Percentiles rank a stretch among this genome's conserved stretches.
These are phyloP conservation scores for Notodonta ziczac DNA, from an alignment of 2,888 invertebrate genomes.

Conservation along the genomic window DNA sequence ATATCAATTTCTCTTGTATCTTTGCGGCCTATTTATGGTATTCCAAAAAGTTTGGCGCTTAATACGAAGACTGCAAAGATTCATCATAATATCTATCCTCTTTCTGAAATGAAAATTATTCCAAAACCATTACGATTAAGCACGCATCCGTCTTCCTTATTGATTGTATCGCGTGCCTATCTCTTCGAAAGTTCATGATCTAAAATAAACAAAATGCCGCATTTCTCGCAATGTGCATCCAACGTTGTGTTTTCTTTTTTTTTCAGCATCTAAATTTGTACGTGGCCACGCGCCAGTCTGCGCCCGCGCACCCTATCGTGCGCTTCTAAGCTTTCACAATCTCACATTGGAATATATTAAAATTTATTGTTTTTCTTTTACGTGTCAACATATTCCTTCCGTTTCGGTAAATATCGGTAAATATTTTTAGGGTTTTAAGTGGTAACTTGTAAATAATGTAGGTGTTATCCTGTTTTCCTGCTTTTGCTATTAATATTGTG, in stretches of 20 bases:
- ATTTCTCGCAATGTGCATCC: slow-evolving; percentile 78
- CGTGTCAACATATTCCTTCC: slow-evolving; percentile 24
- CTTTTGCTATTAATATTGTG: slow-evolving; percentile 1
- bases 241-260: slow-evolving; percentile 62
- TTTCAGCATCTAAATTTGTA: slow-evolving; percentile 79
- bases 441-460: slow-evolving; percentile 21
- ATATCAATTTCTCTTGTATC: too few relatives aligned
- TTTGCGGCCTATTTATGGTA: too few relatives aligned
- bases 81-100: too few relatives aligned
- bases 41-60: too few relatives aligned
- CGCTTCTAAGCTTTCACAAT: slow-evolving; percentile 56
- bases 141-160: background rate
- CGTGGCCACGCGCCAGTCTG: slow-evolving; percentile 78
- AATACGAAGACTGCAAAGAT: too few relatives aligned
- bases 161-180: slow-evolving; percentile 36
- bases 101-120: too few relatives aligned
- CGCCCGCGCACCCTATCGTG: slow-evolving; percentile 67
- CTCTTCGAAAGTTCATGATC: slow-evolving; percentile 60
- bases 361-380: background rate
- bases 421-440: slow-evolving; percentile 42
- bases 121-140: background rate
- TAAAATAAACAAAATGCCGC: slow-evolving; percentile 67
- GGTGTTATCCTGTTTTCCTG: slow-evolving; percentile 17
- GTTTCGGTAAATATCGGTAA: slow-evolving; percentile 71
- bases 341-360: slow-evolving; percentile 19